Base-by-base conservation (phyloP, 2,113 vertebrate genomes). In the Notarius quadriscutis region DNA sequence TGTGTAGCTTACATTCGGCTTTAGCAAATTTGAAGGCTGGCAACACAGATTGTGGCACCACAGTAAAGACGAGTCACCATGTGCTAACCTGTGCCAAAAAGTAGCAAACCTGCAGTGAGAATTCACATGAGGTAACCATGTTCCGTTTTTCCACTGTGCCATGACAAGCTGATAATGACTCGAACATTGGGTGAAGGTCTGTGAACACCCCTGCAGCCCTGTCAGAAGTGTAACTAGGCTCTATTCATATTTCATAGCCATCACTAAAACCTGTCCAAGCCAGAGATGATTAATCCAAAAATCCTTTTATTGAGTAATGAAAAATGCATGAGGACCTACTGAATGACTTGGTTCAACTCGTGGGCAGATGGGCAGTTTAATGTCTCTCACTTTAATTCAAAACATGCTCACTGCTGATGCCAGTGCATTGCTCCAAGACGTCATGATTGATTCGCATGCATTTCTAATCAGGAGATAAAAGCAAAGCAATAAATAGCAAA, bases 221-320 rank as follows among this genome's bases (percentile, higher is more conserved):
- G 84, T 81, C 58, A 69, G 51, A 84, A 71, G 84, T 34, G 55
- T 83, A 87, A 87, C 82, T 81, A 77, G 71, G 74, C 77, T 62
- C 20, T 86, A 88, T 89, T 86, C 84, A 86, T 89, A 87, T 89
- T 88, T 88, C 84, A 87, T 87, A 78, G 72, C 65, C 86, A 53
- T 77, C 58, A 53, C 88, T 84, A 75, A 87, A 89, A 86, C 88
- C 86, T 86, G 84, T 91, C 90, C 86, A 34, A 89, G 86, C 87
- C 90, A 58, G 85, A 82, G 80, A 75, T 89, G 86, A 91, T 91
- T 89, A 87, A 89, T 89, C 80, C 87, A 81, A 86, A 78, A 89
- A 79, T 86, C 81, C 84, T 89, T 89, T 89, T 83, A 87, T 86
- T 60, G 81, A 84, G 84, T 86, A 83, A 88, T 91, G 87, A 89